Evolutionary conservation across 2,797 vertebrate genomes (phyloP), one percentile per base, ranked within the genome.

Genomic region (Eulemur mongoz): DNA sequence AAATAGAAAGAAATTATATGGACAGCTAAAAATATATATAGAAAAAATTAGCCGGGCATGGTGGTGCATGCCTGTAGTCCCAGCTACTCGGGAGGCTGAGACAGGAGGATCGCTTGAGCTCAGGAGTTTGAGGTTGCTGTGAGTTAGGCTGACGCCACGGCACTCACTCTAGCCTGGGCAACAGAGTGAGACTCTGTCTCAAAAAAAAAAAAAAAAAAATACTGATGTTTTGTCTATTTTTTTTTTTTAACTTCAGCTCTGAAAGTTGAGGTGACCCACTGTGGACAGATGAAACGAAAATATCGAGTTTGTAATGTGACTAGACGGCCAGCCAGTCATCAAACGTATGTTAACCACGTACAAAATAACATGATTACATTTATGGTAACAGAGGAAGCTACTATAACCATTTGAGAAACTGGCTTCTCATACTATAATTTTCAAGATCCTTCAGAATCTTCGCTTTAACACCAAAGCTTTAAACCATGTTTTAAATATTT

Each of bases 241-340:
- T 15, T 73, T 67, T 73, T 73, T 67, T 95, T 15, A 89, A 93
- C 30, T 93, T 95, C 98, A 99, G 99, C 99, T 98, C 98, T 99
- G 84, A 99, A 99, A 98, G 99, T 99, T 81, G 99, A 99, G 98
- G 99, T 99, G 96, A 99, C 99, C 86, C 99, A 99, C 94, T 99
- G 99, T 94, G 99, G 99, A 93, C 99, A 99, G 98, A 99, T 99
- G 99, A 99, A 99, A 98, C 99, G 99, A 98, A 99, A 99, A 98
- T 99, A 99, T 87, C 98, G 99, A 69, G 99, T 99, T 96, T 99
- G 99, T 97, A 99, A 99, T 32, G 99, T 99, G 75, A 99, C 99
- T 1, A 99, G 99, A 67, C 99, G 99, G 70, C 99, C 99, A 79
- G 99, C 99, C 98, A 99, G 99, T 97, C 99, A 99, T 98, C 99